Conservation (phyloP, 2,888 invertebrate genomes). For the Melanostoma scalare region DNA sequence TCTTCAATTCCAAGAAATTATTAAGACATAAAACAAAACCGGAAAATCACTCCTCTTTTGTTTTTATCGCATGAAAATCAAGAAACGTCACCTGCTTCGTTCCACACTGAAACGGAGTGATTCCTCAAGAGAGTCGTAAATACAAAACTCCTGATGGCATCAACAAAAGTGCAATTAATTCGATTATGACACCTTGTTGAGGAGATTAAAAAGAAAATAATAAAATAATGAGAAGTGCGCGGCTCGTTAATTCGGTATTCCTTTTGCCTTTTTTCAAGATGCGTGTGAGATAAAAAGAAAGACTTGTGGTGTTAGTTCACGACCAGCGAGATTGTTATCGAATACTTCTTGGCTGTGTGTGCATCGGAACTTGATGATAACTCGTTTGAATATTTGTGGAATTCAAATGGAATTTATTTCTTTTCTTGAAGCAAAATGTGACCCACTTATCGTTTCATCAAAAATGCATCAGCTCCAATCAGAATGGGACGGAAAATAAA, state of each 20-base stretch:
- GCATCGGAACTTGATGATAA: conserved; percentile 32
- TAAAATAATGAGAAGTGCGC: conserved; percentile 33
- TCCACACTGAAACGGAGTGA: neutral
- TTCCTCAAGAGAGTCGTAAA: neutral
- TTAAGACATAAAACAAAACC: conserved; percentile 4
- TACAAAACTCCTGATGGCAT: conserved; percentile 26
- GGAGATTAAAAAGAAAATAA: conserved; percentile 8
- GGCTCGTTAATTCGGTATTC: neutral
- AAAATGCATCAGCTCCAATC: conserved; percentile 22
- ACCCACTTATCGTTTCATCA: conserved; percentile 34
- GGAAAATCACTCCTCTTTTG: conserved; percentile 1
- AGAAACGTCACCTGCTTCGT: conserved; percentile 19
- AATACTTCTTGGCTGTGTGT: neutral
- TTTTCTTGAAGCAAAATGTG: conserved; percentile 31
- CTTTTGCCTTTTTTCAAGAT: conserved; percentile 6
- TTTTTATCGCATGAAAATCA: conserved; percentile 2
- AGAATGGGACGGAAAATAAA: conserved; percentile 7
- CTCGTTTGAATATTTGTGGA: conserved; percentile 40
- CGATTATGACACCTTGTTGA: conserved; percentile 63
- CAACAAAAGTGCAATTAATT: conserved; percentile 58
- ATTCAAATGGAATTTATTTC: conserved; percentile 26
- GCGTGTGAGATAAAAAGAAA: neutral
- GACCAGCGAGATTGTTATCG: conserved; percentile 13
- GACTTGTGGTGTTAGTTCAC: conserved; percentile 15
- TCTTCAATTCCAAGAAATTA: conserved; percentile 35